Percentiles rank a stretch among this genome's conserved stretches.
Evolutionary conservation across 1,140 invertebrate genomes (phyloP).

Genomic region (Zaprionus davidi): DNA sequence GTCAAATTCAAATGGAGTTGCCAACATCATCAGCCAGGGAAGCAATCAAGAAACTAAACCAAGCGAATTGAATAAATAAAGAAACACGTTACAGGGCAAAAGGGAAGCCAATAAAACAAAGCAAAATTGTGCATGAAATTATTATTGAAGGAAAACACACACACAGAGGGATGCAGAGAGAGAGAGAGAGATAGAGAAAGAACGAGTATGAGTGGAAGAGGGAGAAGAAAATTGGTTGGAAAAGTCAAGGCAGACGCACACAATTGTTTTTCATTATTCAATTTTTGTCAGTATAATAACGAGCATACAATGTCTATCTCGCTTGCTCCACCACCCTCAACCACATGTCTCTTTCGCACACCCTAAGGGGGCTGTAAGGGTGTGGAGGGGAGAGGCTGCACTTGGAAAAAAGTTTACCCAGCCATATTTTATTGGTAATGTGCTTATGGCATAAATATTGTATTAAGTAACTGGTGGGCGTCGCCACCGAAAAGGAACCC

Average conservation of each 20-base stretch:
- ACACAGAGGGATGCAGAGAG: neutral
- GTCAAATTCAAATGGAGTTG: neutral
- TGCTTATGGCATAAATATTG: slow-evolving; percentile 84
- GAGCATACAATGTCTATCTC: slow-evolving; percentile 46
- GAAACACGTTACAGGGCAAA: slow-evolving; percentile 58
- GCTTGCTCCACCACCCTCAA: slow-evolving; percentile 1
- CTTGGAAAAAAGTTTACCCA: slow-evolving; percentile 70
- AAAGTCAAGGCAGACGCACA: slow-evolving; percentile 63
- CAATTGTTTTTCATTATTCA: slow-evolving; percentile 83
- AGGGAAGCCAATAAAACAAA: slow-evolving; percentile 66
- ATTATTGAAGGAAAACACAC: slow-evolving; percentile 43
- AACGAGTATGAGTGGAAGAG: neutral
- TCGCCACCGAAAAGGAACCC: slow-evolving; percentile 57
- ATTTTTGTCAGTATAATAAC: slow-evolving; percentile 75
- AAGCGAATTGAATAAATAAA: slow-evolving; percentile 81
- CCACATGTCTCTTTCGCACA: slow-evolving; percentile 19
- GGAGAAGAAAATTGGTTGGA: slow-evolving; percentile 25
- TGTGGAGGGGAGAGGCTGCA: neutral
- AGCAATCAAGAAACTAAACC: slow-evolving; percentile 79
- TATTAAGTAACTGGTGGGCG: slow-evolving; percentile 84
- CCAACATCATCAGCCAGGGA: slow-evolving; percentile 5
- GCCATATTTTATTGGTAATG: slow-evolving; percentile 83
- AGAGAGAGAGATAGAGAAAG: slow-evolving; percentile 8
- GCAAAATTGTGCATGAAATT: slow-evolving; percentile 82
- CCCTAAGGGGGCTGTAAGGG: slow-evolving; percentile 13